A percentile compares a stretch with the other conserved stretches of the same genome.
Conservation (phyloP, 2,113 vertebrate species). For the Pelusios castaneus region DNA sequence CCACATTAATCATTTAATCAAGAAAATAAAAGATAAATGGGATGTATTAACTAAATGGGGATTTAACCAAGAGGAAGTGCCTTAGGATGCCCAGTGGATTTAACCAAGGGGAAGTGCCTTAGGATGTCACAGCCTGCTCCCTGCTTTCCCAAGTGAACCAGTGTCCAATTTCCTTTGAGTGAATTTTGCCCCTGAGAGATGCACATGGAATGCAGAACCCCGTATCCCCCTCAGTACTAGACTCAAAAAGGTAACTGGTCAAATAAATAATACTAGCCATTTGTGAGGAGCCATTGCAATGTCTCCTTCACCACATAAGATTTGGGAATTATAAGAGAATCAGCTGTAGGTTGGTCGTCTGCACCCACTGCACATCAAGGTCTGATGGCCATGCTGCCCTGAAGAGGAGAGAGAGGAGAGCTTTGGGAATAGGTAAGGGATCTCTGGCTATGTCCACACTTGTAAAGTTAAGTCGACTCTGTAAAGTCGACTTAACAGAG, state of each 20-base stretch:
- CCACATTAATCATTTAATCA: constrained; percentile 52
- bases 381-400: fast-evolving
- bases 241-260: not conserved
- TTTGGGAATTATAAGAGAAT: not conserved
- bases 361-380: fast-evolving
- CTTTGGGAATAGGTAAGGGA: not conserved
- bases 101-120: constrained; percentile 20
- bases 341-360: not conserved
- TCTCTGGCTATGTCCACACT: too few species aligned
- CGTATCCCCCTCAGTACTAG: not conserved
- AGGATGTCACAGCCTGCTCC: not conserved
- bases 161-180: not conserved
- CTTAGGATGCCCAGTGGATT: not conserved
- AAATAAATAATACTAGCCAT: not conserved
- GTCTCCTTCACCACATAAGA: not conserved
- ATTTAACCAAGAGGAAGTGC: constrained; percentile 28
- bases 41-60: constrained; percentile 42
- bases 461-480: too few species aligned
- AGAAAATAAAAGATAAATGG: constrained; percentile 50
- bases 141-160: not conserved
- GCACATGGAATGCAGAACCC: not conserved
- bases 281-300: not conserved
- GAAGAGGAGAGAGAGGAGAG: not conserved
- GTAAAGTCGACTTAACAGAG: too few species aligned
- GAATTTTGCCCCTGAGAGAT: not conserved